phyloP scores from a whole-genome alignment of 2,888 invertebrate species.

The Aromia moschata region DNA sequence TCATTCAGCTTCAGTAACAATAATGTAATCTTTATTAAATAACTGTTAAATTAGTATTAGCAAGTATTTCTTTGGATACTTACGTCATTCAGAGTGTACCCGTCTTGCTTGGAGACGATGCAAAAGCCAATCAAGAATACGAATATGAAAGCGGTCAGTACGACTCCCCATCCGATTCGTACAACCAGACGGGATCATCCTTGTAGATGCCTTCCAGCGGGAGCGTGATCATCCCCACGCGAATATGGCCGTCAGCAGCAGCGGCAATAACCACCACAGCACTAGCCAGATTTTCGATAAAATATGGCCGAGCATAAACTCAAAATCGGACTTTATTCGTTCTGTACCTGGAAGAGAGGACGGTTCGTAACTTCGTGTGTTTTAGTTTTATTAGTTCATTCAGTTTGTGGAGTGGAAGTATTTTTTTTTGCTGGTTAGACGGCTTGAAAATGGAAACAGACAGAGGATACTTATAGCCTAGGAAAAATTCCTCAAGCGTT shows the following conservation, averaged over 20 bases:
- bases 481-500: too few species aligned
- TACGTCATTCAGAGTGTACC: slow-evolving; percentile 65
- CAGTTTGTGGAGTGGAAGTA: too few species aligned
- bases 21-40: too few species aligned
- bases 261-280: slow-evolving; percentile 64
- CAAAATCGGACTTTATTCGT: slow-evolving; percentile 65
- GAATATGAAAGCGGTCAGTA: slow-evolving; percentile 61
- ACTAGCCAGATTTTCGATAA: slow-evolving; percentile 63
- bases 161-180: slow-evolving; percentile 63
- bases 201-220: slow-evolving; percentile 52
- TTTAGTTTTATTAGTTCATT: too few species aligned
- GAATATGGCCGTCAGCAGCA: slow-evolving; percentile 60
- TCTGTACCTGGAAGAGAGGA: slow-evolving; percentile 57
- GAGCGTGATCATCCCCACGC: slow-evolving; percentile 61
- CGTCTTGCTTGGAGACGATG: slow-evolving; percentile 63
- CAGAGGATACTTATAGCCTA: too few species aligned
- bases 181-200: slow-evolving; percentile 62
- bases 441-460: too few species aligned
- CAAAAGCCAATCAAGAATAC: slow-evolving; percentile 61
- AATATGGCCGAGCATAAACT: slow-evolving; percentile 65
- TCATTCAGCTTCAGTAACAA: too few species aligned
- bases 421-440: too few species aligned
- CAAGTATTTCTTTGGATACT: too few species aligned
- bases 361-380: too few species aligned
- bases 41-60: too few species aligned